phyloP scores from a whole-genome alignment of 2,113 vertebrate genomes.

The Leptocoma aspasia region DNA sequence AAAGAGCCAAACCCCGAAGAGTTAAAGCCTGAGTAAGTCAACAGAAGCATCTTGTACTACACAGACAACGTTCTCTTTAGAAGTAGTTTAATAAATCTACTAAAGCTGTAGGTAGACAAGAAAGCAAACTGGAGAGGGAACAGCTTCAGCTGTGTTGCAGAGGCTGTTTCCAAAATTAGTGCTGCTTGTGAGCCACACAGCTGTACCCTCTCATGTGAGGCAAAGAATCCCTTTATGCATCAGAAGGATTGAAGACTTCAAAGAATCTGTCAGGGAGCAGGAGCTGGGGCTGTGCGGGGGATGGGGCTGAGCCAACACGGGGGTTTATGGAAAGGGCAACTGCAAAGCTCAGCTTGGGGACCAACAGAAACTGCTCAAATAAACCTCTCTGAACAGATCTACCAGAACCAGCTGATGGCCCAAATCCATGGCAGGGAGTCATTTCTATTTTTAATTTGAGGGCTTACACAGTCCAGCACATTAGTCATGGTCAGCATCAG shows the following conservation, averaged over 20 bases:
- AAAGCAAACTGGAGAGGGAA: conserved; percentile 3
- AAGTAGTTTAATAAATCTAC: not conserved
- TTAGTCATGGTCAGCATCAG: not conserved
- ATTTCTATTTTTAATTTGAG: not conserved
- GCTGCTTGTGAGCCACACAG: conserved; percentile 46
- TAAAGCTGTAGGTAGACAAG: conserved; percentile 5
- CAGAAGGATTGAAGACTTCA: conserved; percentile 48
- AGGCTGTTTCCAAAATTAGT: conserved; percentile 63
- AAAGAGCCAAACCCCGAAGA: conserved; percentile 48
- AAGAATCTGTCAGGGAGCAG: conserved; percentile 23
- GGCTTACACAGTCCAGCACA: not conserved
- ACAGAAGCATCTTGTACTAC: not conserved
- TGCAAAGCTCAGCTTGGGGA: not conserved
- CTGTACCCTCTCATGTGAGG: conserved; percentile 54
- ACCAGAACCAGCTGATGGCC: not conserved
- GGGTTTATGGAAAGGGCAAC: not conserved
- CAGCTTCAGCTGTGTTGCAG: conserved; percentile 14
- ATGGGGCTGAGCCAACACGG: not conserved
- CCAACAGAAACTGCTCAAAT: not conserved
- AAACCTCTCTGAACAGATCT: not conserved
- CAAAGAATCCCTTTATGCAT: conserved; percentile 55
- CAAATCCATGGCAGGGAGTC: not conserved
- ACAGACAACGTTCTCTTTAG: not conserved
- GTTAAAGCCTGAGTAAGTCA: conserved; percentile 72
- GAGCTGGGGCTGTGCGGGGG: not conserved